phyloP scores from a whole-genome alignment of 2,888 invertebrate genomes.

The Pyrocoelia pectoralis region DNA sequence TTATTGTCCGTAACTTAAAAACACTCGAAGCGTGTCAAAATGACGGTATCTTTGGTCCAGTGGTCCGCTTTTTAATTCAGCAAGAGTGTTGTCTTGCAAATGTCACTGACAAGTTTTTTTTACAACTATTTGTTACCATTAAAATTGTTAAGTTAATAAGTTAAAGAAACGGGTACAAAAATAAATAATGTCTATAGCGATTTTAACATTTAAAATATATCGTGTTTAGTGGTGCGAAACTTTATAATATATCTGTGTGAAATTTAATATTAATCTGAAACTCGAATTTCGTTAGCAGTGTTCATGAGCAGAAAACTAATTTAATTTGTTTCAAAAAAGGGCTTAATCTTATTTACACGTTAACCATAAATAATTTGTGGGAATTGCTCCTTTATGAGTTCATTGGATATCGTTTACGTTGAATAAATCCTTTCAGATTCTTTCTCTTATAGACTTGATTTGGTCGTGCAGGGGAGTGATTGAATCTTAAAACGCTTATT shows the following conservation, averaged over 20 bases:
- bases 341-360: not conserved
- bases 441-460: too few relatives aligned
- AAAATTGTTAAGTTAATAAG: not conserved
- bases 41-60: constrained; percentile 35
- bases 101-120: not conserved
- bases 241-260: not conserved
- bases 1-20: constrained; percentile 17
- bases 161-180: not conserved
- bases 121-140: not conserved
- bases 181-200: not conserved
- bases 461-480: too few relatives aligned
- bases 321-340: not conserved
- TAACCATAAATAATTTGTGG: not conserved
- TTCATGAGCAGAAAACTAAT: not conserved
- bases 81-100: constrained; percentile 19
- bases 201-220: not conserved
- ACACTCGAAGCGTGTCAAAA: constrained; percentile 27
- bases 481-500: too few relatives aligned
- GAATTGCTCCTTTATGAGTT: too few relatives aligned
- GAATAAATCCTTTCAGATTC: too few relatives aligned
- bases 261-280: not conserved
- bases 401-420: too few relatives aligned
- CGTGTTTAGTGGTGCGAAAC: not conserved
- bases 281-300: not conserved
- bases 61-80: constrained; percentile 33